phyloP scores from a whole-genome alignment of 1,140 invertebrate genomes.

The Drosophila kepulauana region DNA sequence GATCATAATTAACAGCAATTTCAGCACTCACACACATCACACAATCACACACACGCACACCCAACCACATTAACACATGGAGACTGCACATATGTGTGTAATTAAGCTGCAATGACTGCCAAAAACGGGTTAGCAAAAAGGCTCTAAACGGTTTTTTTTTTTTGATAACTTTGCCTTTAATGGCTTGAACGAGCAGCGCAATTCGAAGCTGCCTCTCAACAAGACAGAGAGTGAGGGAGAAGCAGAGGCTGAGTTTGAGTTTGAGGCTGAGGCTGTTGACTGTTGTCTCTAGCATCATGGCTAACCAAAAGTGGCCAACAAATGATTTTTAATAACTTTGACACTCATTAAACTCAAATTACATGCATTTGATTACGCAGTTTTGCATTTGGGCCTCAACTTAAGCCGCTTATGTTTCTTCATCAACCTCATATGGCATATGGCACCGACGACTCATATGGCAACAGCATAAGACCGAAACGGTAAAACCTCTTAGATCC shows the following conservation, averaged over 20 bases:
- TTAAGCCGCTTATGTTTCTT: slow-evolving; percentile 74
- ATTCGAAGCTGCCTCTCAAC: slow-evolving; percentile 13
- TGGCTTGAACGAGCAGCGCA: slow-evolving; percentile 39
- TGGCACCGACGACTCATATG: slow-evolving; percentile 2
- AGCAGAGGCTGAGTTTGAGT: slow-evolving; percentile 22
- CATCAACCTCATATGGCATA: slow-evolving; percentile 42
- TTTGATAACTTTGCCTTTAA: slow-evolving; percentile 60
- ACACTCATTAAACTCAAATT: slow-evolving; percentile 83
- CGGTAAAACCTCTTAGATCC: slow-evolving; percentile 42
- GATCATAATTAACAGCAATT: slow-evolving; percentile 53
- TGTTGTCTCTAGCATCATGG: slow-evolving; percentile 26
- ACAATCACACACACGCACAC: slow-evolving; percentile 8
- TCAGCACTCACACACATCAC: slow-evolving; percentile 12
- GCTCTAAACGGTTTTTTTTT: slow-evolving; percentile 67
- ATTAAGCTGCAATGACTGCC: slow-evolving; percentile 73
- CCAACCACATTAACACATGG: background rate
- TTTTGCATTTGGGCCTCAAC: slow-evolving; percentile 66
- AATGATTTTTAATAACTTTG: slow-evolving; percentile 83
- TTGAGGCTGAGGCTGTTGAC: slow-evolving; percentile 7
- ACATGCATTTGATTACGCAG: slow-evolving; percentile 82
- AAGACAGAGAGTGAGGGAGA: too few relatives aligned
- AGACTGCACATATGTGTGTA: slow-evolving; percentile 37
- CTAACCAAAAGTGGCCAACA: slow-evolving; percentile 57
- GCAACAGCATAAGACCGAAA: slow-evolving; percentile 21
- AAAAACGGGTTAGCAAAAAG: slow-evolving; percentile 55